Evolutionary conservation across 2,888 invertebrate species (phyloP).

Genomic region (Achlya flavicornis): DNA sequence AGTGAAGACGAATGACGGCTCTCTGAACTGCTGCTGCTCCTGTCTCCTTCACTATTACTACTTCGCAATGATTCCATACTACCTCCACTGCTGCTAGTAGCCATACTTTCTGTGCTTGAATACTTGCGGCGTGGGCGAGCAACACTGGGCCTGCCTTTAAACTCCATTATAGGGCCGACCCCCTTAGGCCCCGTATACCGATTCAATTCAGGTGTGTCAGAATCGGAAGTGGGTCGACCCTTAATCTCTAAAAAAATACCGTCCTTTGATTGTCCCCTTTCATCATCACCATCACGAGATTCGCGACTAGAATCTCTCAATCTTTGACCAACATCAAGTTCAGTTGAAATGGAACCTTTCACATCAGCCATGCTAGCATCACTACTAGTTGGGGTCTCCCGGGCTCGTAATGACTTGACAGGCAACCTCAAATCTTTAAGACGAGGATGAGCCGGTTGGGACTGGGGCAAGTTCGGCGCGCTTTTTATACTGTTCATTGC

Average conservation of each 20-base stretch:
- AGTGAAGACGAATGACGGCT: conserved; percentile 92
- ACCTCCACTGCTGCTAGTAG: conserved; percentile 93
- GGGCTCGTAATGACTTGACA: conserved; percentile 86
- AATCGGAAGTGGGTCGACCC: conserved; percentile 86
- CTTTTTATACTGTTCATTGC: conserved; percentile 91
- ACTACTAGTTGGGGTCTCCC: conserved; percentile 85
- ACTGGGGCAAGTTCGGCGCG: conserved; percentile 89
- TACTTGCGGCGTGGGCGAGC: conserved; percentile 84
- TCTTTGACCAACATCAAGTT: conserved; percentile 79
- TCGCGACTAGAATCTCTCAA: conserved; percentile 79
- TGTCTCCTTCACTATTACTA: conserved; percentile 93
- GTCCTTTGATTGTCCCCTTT: conserved; percentile 87
- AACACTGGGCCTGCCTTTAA: conserved; percentile 85
- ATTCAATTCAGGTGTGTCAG: conserved; percentile 82
- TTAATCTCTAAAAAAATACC: conserved; percentile 89
- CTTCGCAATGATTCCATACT: conserved; percentile 94
- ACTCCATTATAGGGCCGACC: conserved; percentile 85
- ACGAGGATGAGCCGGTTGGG: conserved; percentile 87
- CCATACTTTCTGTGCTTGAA: conserved; percentile 94
- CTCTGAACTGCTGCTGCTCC: conserved; percentile 93
- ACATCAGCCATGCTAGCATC: conserved; percentile 86
- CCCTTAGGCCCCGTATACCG: conserved; percentile 82
- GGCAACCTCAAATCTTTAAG: conserved; percentile 90
- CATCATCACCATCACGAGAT: conserved; percentile 87
- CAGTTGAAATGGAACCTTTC: conserved; percentile 78